phyloP scores from a whole-genome alignment of 2,888 invertebrate genomes.

The Pemphredon lugubris region DNA sequence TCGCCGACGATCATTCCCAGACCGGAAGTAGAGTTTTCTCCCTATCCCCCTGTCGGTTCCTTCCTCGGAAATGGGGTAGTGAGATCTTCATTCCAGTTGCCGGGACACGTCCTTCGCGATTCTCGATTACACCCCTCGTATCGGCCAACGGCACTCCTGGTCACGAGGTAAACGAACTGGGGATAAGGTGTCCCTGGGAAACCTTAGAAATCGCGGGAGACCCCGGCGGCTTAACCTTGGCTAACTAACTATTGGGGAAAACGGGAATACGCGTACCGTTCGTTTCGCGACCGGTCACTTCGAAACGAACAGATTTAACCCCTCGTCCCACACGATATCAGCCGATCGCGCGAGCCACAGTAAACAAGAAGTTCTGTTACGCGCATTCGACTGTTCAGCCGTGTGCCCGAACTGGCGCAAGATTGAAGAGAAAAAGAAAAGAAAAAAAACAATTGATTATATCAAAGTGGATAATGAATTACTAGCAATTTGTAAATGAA shows the following conservation, averaged over 20 bases:
- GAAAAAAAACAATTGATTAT: too few species aligned
- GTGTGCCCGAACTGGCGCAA: too few species aligned
- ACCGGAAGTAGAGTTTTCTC: slow-evolving; percentile 18
- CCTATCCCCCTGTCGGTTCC: neutral
- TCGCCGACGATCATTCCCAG: slow-evolving; percentile 3
- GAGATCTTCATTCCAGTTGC: slow-evolving; percentile 29
- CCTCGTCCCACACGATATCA: slow-evolving; percentile 1
- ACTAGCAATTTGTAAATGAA: too few species aligned
- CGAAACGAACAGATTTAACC: too few species aligned
- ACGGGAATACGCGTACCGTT: slow-evolving; percentile 22
- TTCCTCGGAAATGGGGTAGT: slow-evolving; percentile 10
- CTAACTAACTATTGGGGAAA: slow-evolving; percentile 34
- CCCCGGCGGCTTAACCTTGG: slow-evolving; percentile 36
- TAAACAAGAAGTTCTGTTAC: too few species aligned
- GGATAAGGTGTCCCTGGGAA: slow-evolving; percentile 52
- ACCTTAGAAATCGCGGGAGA: slow-evolving; percentile 46
- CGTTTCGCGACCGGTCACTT: too few species aligned
- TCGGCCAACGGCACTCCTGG: slow-evolving; percentile 38
- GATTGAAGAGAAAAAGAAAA: too few species aligned
- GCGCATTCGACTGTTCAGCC: too few species aligned
- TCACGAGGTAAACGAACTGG: slow-evolving; percentile 54
- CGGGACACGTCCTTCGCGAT: slow-evolving; percentile 34
- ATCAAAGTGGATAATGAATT: too few species aligned
- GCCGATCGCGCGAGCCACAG: too few species aligned
- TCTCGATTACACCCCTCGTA: slow-evolving; percentile 40